phyloP scores from a whole-genome alignment of 2,113 vertebrate species.

The Phodopus roborovskii region DNA sequence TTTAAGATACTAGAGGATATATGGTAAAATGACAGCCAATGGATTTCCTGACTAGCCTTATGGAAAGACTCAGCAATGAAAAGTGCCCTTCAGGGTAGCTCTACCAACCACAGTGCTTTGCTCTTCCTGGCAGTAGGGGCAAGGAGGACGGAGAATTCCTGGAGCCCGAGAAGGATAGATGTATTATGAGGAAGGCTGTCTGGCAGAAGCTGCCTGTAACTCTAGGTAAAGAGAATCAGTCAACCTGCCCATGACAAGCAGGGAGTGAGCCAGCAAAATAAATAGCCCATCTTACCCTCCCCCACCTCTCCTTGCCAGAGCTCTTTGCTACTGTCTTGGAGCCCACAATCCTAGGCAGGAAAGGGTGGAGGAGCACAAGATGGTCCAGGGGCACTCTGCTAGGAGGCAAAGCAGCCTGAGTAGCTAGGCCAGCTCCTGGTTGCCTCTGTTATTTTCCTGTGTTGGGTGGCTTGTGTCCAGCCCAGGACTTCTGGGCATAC shows the following conservation, averaged over 20 bases:
- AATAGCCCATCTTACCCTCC: neutral
- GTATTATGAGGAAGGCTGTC: neutral
- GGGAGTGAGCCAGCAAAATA: slow-evolving; percentile 34
- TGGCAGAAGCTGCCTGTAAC: neutral
- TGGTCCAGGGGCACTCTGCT: neutral
- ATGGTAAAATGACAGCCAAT: neutral
- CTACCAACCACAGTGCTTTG: neutral
- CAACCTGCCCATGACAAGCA: neutral
- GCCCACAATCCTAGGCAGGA: neutral
- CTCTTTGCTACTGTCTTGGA: neutral
- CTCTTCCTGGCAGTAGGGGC: neutral
- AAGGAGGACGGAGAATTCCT: neutral
- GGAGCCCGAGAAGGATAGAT: neutral
- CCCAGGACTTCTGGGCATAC: neutral
- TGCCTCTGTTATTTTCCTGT: neutral
- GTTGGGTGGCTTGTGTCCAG: slow-evolving; percentile 1
- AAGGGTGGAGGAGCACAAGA: neutral
- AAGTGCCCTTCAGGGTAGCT: neutral
- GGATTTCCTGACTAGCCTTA: neutral
- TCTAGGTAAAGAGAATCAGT: neutral
- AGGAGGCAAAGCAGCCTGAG: neutral
- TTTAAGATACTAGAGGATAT: neutral
- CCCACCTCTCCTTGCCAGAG: neutral
- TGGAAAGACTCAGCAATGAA: neutral
- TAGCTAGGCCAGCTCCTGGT: neutral